Percentiles rank a stretch among this genome's conserved stretches.
Conservation (phyloP, 2,888 invertebrate species). For the Drosophila monieri region DNA sequence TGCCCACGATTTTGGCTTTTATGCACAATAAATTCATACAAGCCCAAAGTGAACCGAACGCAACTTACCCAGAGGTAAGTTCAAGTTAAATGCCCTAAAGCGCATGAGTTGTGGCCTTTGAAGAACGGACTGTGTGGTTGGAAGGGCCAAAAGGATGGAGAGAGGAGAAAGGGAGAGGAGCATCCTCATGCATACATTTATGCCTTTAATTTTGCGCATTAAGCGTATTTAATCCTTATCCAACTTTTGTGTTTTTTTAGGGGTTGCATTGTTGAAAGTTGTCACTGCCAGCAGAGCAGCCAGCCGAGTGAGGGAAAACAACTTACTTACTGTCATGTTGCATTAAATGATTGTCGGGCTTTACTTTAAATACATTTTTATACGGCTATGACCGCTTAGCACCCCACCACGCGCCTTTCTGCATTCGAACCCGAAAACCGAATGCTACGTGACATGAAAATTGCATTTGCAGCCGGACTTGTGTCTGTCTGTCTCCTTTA, state of each 20-base stretch:
- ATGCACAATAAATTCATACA: conserved; percentile 66
- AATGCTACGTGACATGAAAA: conserved; percentile 76
- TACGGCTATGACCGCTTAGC: conserved; percentile 60
- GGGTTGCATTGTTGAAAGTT: conserved; percentile 42
- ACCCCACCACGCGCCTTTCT: conserved; percentile 10
- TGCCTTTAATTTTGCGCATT: conserved; percentile 77
- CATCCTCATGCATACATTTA: conserved; percentile 50
- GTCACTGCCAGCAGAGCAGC: conserved; percentile 12
- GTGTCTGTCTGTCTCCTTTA: conserved; percentile 12
- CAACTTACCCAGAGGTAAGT: conserved; percentile 41
- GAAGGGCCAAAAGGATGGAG: no score
- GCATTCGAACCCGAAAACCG: conserved; percentile 3
- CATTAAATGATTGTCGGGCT: conserved; percentile 73
- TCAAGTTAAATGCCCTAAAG: conserved; percentile 64
- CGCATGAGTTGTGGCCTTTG: conserved; percentile 65
- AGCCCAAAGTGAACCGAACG: conserved; percentile 28
- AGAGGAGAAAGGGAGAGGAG: neutral
- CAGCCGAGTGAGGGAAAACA: conserved; percentile 19
- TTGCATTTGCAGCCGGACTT: conserved; percentile 51
- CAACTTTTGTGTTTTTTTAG: conserved; percentile 36
- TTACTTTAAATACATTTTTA: conserved; percentile 69
- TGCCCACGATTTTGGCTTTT: conserved; percentile 65
- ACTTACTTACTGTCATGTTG: conserved; percentile 75
- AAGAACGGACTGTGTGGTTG: conserved; percentile 41
- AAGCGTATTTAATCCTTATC: conserved; percentile 73